These are phyloP conservation scores for Protomyctophum bolini DNA, from an alignment of 2,113 vertebrate genomes.

Conservation along the genomic window DNA sequence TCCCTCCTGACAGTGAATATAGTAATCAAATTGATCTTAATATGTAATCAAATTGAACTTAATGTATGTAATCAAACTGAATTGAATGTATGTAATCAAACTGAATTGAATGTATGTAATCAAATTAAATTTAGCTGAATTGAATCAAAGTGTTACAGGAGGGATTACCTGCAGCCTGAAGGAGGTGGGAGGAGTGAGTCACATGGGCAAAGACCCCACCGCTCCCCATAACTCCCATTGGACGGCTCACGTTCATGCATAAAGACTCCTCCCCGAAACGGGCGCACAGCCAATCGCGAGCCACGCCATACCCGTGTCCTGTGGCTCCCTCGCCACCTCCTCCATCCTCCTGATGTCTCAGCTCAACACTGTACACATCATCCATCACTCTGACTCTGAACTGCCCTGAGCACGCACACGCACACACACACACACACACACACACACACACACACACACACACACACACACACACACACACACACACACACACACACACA, in stretches of 20 bases:
- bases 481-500: background rate
- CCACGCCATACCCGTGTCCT: constrained; percentile 21
- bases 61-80: too few relatives aligned
- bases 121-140: background rate
- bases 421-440: constrained; percentile 12
- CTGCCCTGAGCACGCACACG: constrained; percentile 71
- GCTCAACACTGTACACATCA: constrained; percentile 70
- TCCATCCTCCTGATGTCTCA: constrained; percentile 68
- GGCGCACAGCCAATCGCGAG: constrained; percentile 63
- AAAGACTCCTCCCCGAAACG: constrained; percentile 61
- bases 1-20: too few relatives aligned
- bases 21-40: too few relatives aligned
- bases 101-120: too few relatives aligned
- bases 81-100: too few relatives aligned
- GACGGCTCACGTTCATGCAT: constrained; percentile 70
- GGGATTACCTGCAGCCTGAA: constrained; percentile 77
- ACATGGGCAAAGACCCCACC: constrained; percentile 66
- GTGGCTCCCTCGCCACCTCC: constrained; percentile 46
- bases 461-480: background rate
- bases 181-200: constrained; percentile 67
- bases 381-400: constrained; percentile 74
- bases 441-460: background rate
- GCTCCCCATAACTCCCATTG: constrained; percentile 20
- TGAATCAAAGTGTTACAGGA: background rate
- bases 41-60: too few relatives aligned